A percentile compares a stretch with the other conserved stretches of the same genome.
These are phyloP conservation scores for Drepana falcataria DNA, from an alignment of 2,888 invertebrate genomes.

Conservation along the genomic window DNA sequence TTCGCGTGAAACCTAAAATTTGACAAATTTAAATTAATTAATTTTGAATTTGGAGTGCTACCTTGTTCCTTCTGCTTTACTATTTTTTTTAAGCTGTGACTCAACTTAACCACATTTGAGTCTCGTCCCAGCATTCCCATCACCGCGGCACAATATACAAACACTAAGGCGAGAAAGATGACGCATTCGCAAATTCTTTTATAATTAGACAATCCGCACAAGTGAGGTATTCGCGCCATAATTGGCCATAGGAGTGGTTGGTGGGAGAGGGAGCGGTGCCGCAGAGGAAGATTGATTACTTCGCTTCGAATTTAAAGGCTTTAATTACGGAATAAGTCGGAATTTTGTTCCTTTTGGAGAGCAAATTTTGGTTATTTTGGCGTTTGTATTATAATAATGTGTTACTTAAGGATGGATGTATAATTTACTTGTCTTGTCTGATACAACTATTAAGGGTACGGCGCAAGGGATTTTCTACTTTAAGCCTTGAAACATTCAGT, in stretches of 20 bases:
- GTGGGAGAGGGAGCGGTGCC: slow-evolving; percentile 8
- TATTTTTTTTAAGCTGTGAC: too few species aligned
- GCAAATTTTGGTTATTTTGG: background rate
- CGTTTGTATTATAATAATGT: background rate
- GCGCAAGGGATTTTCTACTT: too few species aligned
- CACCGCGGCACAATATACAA: background rate
- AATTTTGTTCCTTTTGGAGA: background rate
- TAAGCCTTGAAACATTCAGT: too few species aligned
- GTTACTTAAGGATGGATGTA: too few species aligned
- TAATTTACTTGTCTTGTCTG: too few species aligned
- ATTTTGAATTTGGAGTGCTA: too few species aligned
- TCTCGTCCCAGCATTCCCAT: background rate
- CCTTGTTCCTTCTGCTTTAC: too few species aligned
- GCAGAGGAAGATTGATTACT: slow-evolving; percentile 36
- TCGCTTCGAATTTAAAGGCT: slow-evolving; percentile 19
- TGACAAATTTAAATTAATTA: too few species aligned
- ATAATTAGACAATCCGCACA: slow-evolving; percentile 38
- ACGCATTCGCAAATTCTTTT: slow-evolving; percentile 41
- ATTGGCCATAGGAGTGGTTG: slow-evolving; percentile 21
- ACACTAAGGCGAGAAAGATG: slow-evolving; percentile 15
- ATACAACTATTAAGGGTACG: too few species aligned
- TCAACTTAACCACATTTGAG: too few species aligned
- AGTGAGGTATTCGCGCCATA: slow-evolving; percentile 26
- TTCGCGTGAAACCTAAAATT: too few species aligned
- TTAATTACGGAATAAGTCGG: slow-evolving; percentile 29